Evolutionary conservation across 2,113 vertebrate species (phyloP).

Genomic region (Platichthys flesus): DNA sequence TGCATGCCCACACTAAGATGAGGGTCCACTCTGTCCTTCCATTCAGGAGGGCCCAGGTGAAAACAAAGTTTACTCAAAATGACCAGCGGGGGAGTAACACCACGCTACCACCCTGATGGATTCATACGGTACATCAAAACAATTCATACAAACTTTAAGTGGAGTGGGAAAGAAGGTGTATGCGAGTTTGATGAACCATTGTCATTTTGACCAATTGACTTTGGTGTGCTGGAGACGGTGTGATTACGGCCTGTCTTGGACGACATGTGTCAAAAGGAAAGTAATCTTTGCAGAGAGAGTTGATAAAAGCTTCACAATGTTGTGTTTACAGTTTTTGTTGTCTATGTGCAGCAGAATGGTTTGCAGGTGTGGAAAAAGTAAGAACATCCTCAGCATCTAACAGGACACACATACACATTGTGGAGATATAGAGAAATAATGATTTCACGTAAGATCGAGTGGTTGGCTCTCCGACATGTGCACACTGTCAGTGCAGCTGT

Average conservation of each 20-base stretch:
- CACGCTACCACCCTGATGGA: background rate
- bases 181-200: slow-evolving; percentile 22
- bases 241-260: slow-evolving; percentile 6
- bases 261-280: slow-evolving; percentile 20
- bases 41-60: background rate
- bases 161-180: background rate
- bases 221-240: background rate
- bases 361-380: background rate
- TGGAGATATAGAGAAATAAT: background rate
- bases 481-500: background rate
- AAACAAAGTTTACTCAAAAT: too few species aligned
- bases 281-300: background rate
- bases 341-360: background rate
- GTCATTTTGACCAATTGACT: background rate
- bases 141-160: background rate
- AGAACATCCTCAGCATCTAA: background rate
- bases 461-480: background rate
- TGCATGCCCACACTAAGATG: too few species aligned
- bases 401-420: background rate
- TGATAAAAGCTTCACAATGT: slow-evolving; percentile 10
- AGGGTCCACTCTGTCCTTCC: too few species aligned
- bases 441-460: background rate
- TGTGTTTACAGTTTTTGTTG: too few species aligned
- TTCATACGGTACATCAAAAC: background rate
- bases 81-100: background rate